phyloP scores from a whole-genome alignment of 2,888 invertebrate species.

The Eupithecia tripunctaria region DNA sequence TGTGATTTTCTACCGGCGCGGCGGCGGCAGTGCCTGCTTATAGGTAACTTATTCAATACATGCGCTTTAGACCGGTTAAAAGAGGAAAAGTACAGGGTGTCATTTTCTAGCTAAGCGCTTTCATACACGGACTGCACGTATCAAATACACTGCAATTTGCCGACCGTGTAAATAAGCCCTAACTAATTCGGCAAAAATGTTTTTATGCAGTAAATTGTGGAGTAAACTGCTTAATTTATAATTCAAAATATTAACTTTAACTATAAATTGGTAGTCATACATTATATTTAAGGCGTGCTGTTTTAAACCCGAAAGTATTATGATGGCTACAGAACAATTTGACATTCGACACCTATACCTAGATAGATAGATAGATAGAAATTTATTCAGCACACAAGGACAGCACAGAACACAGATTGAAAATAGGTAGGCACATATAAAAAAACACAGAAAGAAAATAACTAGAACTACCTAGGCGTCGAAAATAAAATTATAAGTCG shows the following conservation, averaged over 20 bases:
- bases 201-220: neutral
- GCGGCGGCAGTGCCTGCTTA: neutral
- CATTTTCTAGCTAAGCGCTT: neutral
- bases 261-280: neutral
- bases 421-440: too few relatives aligned
- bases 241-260: too few relatives aligned
- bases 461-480: too few relatives aligned
- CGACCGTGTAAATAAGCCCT: too few relatives aligned
- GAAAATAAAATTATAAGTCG: neutral
- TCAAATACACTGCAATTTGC: too few relatives aligned
- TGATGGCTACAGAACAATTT: neutral
- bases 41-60: neutral
- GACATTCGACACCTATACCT: too few relatives aligned
- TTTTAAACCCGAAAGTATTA: neutral
- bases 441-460: too few relatives aligned
- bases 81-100: neutral
- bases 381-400: too few relatives aligned
- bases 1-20: neutral
- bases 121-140: too few relatives aligned
- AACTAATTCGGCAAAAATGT: neutral
- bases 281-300: neutral
- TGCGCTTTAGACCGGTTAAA: conserved; percentile 4
- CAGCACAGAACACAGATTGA: too few relatives aligned
- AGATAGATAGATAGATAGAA: too few relatives aligned
- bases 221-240: neutral